These are phyloP conservation scores for Thamnaconus septentrionalis DNA, from an alignment of 2,113 vertebrate species.

Conservation along the genomic window DNA sequence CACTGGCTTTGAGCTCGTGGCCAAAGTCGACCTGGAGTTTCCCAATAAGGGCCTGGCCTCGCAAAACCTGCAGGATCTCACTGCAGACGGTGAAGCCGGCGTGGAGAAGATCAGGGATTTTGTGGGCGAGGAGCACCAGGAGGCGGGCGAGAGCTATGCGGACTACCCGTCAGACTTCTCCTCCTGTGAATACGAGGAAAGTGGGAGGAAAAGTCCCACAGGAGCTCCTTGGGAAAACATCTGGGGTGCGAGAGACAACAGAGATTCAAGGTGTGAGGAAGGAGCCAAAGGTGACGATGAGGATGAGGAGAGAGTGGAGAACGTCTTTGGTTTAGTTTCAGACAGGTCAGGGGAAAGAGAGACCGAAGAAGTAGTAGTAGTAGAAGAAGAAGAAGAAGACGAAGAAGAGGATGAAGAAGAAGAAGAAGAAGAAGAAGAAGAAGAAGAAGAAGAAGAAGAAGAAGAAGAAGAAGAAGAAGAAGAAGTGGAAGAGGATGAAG, in stretches of 20 bases:
- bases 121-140: constrained; percentile 72
- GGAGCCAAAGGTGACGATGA: too few species aligned
- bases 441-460: constrained; percentile 2
- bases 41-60: constrained; percentile 7
- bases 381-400: too few species aligned
- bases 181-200: constrained; percentile 51
- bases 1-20: not conserved
- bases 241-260: too few species aligned
- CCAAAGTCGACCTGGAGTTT: constrained; percentile 17
- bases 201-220: too few species aligned
- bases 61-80: constrained; percentile 35
- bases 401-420: constrained; percentile 4
- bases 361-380: too few species aligned
- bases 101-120: constrained; percentile 64
- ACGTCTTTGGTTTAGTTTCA: too few species aligned
- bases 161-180: constrained; percentile 75
- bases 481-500: constrained; percentile 2
- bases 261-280: too few species aligned
- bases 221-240: too few species aligned
- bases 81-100: constrained; percentile 28
- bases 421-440: constrained; percentile 14
- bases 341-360: too few species aligned
- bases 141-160: constrained; percentile 71
- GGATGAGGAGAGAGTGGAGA: too few species aligned
- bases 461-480: constrained; percentile 9